Percentiles rank a stretch among this genome's conserved stretches.
phyloP scores from a whole-genome alignment of 1,140 invertebrate species.

The Acromyrmex charruanus region DNA sequence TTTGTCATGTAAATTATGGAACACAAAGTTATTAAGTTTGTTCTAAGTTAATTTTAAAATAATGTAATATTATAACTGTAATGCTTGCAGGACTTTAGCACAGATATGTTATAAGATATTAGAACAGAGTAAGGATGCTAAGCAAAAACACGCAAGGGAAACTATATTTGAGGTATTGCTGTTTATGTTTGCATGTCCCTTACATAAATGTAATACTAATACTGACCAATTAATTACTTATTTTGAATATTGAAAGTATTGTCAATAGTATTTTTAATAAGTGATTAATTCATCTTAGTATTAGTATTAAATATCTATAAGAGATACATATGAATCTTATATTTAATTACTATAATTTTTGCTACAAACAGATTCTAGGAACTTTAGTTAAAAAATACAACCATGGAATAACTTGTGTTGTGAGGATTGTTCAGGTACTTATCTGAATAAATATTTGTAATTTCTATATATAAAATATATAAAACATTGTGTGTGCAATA shows the following conservation, averaged over 20 bases:
- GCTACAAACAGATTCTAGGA: conserved; percentile 90
- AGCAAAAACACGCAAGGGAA: conserved; percentile 89
- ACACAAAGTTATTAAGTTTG: not conserved
- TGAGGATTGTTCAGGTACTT: conserved; percentile 90
- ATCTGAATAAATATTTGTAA: conserved; percentile 27
- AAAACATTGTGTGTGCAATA: conserved; percentile 35
- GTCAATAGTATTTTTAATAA: too few species aligned
- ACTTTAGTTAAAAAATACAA: conserved; percentile 94
- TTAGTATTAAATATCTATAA: too few species aligned
- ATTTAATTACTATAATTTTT: conserved; percentile 22
- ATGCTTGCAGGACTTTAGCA: conserved; percentile 88
- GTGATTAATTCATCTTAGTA: too few species aligned
- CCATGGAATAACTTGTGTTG: conserved; percentile 90
- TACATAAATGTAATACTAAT: too few species aligned
- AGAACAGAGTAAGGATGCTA: conserved; percentile 89
- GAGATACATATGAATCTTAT: conserved; percentile 32
- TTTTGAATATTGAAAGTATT: too few species aligned
- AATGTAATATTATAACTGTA: not conserved
- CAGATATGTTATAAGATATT: conserved; percentile 92
- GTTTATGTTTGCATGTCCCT: conserved; percentile 6
- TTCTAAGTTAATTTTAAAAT: conserved; percentile 37
- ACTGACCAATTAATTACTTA: too few species aligned
- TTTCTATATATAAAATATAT: conserved; percentile 40
- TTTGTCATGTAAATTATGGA: conserved; percentile 91
- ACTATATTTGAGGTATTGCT: conserved; percentile 87